phyloP scores from a whole-genome alignment of 1,140 invertebrate genomes.

The Gonatopus flavifemur region DNA sequence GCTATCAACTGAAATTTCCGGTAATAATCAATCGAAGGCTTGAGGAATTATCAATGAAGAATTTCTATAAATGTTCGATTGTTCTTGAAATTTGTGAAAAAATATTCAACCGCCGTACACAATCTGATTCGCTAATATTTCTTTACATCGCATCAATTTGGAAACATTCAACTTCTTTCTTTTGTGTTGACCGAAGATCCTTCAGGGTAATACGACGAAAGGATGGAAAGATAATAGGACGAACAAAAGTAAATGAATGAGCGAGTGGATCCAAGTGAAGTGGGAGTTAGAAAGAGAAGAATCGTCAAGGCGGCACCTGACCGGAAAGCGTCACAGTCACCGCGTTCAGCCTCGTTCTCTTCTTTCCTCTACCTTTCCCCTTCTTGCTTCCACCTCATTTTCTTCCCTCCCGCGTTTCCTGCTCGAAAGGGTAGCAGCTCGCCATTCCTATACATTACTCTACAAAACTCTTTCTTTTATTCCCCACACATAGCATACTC shows the following conservation, averaged over 20 bases:
- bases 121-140: too few relatives aligned
- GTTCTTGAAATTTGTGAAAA: too few relatives aligned
- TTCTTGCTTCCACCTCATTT: conserved; percentile 18
- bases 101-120: too few relatives aligned
- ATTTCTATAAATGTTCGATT: too few relatives aligned
- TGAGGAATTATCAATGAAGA: too few relatives aligned
- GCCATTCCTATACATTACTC: conserved; percentile 4
- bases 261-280: conserved; percentile 27
- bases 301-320: conserved; percentile 53
- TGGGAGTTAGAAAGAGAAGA: conserved; percentile 41
- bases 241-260: conserved; percentile 32
- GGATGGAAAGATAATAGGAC: conserved; percentile 16
- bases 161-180: too few relatives aligned
- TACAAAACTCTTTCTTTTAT: neutral
- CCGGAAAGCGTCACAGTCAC: conserved; percentile 55
- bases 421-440: conserved; percentile 22
- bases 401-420: conserved; percentile 8
- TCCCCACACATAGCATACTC: too few relatives aligned
- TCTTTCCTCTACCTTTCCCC: conserved; percentile 34
- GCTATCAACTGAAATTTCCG: too few relatives aligned
- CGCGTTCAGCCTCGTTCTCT: conserved; percentile 49
- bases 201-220: too few relatives aligned
- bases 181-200: too few relatives aligned
- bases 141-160: too few relatives aligned
- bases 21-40: too few relatives aligned